Conservation (phyloP, 2,113 vertebrate genomes). For the Suricata suricatta region DNA sequence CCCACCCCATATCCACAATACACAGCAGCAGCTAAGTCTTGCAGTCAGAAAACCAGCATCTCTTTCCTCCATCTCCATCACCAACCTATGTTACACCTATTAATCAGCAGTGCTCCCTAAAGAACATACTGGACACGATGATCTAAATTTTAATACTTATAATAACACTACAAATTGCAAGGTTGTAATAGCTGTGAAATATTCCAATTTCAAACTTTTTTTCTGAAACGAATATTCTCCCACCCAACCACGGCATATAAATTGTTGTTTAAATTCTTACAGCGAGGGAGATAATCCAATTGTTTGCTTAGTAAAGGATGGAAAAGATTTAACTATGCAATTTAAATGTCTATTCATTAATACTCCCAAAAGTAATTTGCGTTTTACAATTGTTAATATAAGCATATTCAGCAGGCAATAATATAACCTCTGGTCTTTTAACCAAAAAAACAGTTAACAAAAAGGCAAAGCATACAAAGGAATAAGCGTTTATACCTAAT, state of each 20-base stretch:
- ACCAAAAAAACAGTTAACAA: constrained; percentile 51
- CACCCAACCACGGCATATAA: constrained; percentile 38
- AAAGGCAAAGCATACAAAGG: constrained; percentile 50
- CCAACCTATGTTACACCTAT: background rate
- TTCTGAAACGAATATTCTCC: constrained; percentile 45
- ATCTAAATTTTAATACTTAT: constrained; percentile 29
- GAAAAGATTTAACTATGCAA: constrained; percentile 66
- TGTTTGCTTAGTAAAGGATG: constrained; percentile 66
- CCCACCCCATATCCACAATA: background rate
- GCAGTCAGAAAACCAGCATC: background rate
- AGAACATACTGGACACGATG: constrained; percentile 1
- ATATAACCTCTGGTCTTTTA: constrained; percentile 58
- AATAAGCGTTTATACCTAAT: constrained; percentile 69
- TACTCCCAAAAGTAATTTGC: constrained; percentile 67
- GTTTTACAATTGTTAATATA: constrained; percentile 66
- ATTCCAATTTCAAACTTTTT: constrained; percentile 40
- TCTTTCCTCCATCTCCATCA: background rate
- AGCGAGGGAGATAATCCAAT: background rate
- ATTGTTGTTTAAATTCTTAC: constrained; percentile 59
- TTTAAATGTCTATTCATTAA: constrained; percentile 73
- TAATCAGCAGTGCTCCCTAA: constrained; percentile 31
- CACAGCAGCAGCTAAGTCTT: constrained; percentile 28
- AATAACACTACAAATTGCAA: constrained; percentile 45
- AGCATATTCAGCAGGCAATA: constrained; percentile 66
- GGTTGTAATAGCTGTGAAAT: background rate